A percentile compares a stretch with the other conserved stretches of the same genome.
These are phyloP conservation scores for Ichneumoninae sp. DNA, from an alignment of 2,888 invertebrate species.

Conservation along the genomic window DNA sequence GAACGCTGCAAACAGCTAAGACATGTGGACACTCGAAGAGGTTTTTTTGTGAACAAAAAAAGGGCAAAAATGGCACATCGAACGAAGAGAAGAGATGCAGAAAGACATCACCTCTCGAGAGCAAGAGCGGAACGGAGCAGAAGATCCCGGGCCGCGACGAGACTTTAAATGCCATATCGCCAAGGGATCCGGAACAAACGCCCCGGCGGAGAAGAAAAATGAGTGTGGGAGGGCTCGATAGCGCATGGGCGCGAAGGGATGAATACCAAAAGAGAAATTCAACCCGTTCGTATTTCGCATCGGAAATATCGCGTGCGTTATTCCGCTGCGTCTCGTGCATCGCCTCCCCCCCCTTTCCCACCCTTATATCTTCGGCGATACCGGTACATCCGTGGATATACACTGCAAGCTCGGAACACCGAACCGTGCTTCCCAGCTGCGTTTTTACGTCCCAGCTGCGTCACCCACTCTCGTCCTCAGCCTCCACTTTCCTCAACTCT, in stretches of 20 bases:
- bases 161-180: slow-evolving; percentile 50
- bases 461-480: slow-evolving; percentile 41
- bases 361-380: slow-evolving; percentile 50
- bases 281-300: slow-evolving; percentile 58
- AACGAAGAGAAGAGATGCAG: slow-evolving; percentile 64
- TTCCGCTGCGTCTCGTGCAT: slow-evolving; percentile 12
- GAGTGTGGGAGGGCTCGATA: not conserved
- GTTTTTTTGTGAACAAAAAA: slow-evolving; percentile 30
- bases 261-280: slow-evolving; percentile 66
- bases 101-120: slow-evolving; percentile 57
- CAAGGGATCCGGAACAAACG: slow-evolving; percentile 41
- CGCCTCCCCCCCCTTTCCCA: not conserved
- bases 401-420: slow-evolving; percentile 59
- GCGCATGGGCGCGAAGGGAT: slow-evolving; percentile 43
- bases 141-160: slow-evolving; percentile 18
- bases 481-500: slow-evolving; percentile 13
- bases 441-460: slow-evolving; percentile 72
- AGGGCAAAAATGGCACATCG: slow-evolving; percentile 61
- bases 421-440: slow-evolving; percentile 70
- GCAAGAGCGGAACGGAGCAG: not conserved
- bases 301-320: slow-evolving; percentile 36
- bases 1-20: not conserved
- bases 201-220: slow-evolving; percentile 1
- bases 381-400: slow-evolving; percentile 31
- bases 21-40: slow-evolving; percentile 11